Base-by-base conservation (phyloP, 2,888 invertebrate genomes). In the Hemaris fuciformis region DNA sequence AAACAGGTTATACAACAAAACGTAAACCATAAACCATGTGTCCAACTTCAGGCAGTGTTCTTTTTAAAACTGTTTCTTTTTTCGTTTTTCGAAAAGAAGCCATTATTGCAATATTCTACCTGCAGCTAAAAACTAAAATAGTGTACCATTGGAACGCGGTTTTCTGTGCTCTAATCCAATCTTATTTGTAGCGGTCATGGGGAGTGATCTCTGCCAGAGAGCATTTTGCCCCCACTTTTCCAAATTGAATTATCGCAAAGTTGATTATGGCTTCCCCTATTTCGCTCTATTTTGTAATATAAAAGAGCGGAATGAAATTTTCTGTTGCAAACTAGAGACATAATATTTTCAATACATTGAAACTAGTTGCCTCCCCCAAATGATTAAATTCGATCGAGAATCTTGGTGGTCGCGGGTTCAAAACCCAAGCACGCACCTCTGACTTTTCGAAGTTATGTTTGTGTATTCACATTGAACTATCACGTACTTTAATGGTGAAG, bases 181-280 rank as follows among this genome's bases (percentile, higher is more conserved):
- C 48, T 27, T n/a, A 48, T 48, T 27, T 27, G 48, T n/a, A n/a
- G 48, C 48, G 25, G 48, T 48, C 27, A 48, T 48, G 48, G n/a
- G 1, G 13, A 34, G 3, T 43, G 43, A 43, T 43, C 43, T 43
- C 43, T 18, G 43, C 20, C 43, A 43, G 8, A 43, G 10, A 20
- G 15, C 8, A 15, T 48, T 23, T 25, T 7, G 48, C 23, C 15
- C 8, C 25, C 48, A 48, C 48, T 48, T 48, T 27, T 27, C 48
- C 15, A 48, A 48, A 48, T 27, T 48, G 48, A 27, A 25, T 48
- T 41, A 48, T 60, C 8, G 23, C 23, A 38, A 7, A 15, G 0
- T 25, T 4, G n/a, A 25, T 48, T 48, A 48, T 27, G 25, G 48
- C 48, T 22, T n/a, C 38, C 18, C 48, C 27, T 48, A 23, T 48